phyloP scores from a whole-genome alignment of 1,140 invertebrate species.

The Drosophila baimaii region DNA sequence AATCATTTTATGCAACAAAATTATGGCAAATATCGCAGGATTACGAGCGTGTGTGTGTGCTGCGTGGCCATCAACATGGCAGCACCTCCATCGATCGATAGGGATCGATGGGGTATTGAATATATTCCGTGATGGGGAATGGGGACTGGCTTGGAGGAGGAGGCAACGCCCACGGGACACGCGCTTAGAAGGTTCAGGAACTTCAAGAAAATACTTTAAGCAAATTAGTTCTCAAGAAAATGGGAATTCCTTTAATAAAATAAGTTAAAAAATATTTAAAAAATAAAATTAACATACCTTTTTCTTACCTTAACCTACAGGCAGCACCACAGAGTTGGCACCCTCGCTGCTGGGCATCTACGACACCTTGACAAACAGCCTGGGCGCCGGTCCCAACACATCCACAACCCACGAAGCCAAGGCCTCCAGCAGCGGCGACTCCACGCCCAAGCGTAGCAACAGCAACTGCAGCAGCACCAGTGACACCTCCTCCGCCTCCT shows the following conservation, averaged over 20 bases:
- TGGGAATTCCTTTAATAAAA: background rate
- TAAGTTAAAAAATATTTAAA: background rate
- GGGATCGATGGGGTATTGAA: conserved; percentile 1
- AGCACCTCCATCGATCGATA: conserved; percentile 48
- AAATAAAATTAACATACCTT: background rate
- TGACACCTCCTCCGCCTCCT: conserved; percentile 39
- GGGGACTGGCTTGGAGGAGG: conserved; percentile 1
- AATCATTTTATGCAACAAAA: conserved; percentile 72
- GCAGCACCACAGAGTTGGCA: conserved; percentile 87
- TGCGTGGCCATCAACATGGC: conserved; percentile 53
- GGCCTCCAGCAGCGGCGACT: conserved; percentile 52
- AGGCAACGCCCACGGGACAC: conserved; percentile 40
- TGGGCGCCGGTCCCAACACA: conserved; percentile 43
- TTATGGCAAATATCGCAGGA: conserved; percentile 77
- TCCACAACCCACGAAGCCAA: conserved; percentile 41
- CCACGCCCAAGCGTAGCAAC: conserved; percentile 64
- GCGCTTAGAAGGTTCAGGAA: background rate
- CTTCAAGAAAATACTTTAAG: background rate
- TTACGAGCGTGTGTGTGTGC: conserved; percentile 60
- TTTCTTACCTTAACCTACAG: conserved; percentile 67
- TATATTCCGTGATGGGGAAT: background rate
- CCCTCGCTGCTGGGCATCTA: conserved; percentile 87
- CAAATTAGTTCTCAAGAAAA: conserved; percentile 39
- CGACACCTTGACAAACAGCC: conserved; percentile 82
- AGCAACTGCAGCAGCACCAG: conserved; percentile 64